Evolutionary conservation across 2,113 vertebrate species (phyloP).

Genomic region (Scomber colias): DNA sequence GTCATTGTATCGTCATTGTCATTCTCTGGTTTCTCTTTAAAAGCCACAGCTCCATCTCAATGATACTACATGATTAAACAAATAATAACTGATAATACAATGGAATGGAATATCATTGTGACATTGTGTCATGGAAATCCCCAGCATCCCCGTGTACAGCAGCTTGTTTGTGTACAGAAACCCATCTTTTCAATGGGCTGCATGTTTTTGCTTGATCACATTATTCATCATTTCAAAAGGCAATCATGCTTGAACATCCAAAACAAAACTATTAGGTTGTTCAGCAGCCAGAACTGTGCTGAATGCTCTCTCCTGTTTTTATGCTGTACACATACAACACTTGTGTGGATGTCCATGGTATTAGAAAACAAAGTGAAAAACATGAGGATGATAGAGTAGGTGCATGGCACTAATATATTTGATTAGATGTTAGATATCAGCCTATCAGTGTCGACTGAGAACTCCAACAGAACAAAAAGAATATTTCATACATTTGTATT

Average conservation of each 20-base stretch:
- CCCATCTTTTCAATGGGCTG: conserved; percentile 11
- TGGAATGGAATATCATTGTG: conserved; percentile 14
- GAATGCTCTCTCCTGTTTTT: neutral
- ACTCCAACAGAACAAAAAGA: no score
- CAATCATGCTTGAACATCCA: conserved; percentile 47
- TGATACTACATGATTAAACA: conserved; percentile 6
- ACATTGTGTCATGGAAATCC: conserved; percentile 18
- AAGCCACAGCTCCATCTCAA: conserved; percentile 1
- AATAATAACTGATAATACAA: conserved; percentile 4
- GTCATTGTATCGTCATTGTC: neutral
- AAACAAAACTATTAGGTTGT: conserved; percentile 29
- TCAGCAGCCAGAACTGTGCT: neutral
- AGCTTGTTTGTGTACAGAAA: conserved; percentile 8
- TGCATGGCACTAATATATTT: neutral
- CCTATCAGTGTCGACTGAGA: no score
- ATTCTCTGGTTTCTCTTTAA: neutral
- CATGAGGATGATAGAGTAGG: no score
- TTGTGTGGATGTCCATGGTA: neutral
- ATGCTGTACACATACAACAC: neutral
- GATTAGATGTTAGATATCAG: neutral
- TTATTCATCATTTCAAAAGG: conserved; percentile 56
- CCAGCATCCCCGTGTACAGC: neutral
- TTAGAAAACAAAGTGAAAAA: no score
- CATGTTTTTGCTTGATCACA: conserved; percentile 28
- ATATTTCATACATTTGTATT: no score